Base-by-base conservation (phyloP, 2,113 vertebrate species). In the Thunnus thynnus region DNA sequence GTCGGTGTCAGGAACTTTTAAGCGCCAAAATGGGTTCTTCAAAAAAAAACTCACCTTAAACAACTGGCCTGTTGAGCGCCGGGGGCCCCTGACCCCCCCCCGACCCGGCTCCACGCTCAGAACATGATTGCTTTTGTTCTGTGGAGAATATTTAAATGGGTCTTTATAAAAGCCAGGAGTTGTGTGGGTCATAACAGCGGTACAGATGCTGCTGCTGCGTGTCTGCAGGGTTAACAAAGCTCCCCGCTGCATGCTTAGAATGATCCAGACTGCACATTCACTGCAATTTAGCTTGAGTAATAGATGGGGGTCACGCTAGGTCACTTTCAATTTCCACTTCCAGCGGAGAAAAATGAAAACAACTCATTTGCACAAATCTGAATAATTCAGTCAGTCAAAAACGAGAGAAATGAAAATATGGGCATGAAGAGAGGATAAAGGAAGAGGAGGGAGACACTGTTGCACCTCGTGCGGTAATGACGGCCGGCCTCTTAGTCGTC, bases 311-410 rank as follows among this genome's bases (percentile, higher is more conserved):
- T 98, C 97, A 97, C 88, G 93, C 92, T 4, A 2, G 98, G 97
- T 99, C 97, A 97, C 95, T 96, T 98, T 96, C 98, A 99, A 99
- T 99, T 98, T 99, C 97, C 97, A 99, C 97, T 96, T 95, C 95
- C 95, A 90, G 88, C 92, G 92, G 91, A 93, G 96, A 92, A 95
- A 99, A 98, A 97, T 98, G 97, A 97, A 99, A 97, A 96, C 95
- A 95, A 98, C 95, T 99, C 97, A 99, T 99, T 99, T 99, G 97
- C 98, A 99, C 97, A 99, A 97, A 99, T 99, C 97, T 99, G 97
- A 99, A 99, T 99, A 99, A 99, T 98, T 97, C 96, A 92, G 92
- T 93, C 89, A 81, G 16, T 84, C 84, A 82, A 83, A 62, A 77
- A 55, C 60, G 72, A 80, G 65, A 84, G 85, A 88, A 81, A 89